Evolutionary conservation across 2,797 vertebrate species (phyloP), one percentile per base, ranked within the genome.

Genomic region (Dicrostonyx torquatus): DNA sequence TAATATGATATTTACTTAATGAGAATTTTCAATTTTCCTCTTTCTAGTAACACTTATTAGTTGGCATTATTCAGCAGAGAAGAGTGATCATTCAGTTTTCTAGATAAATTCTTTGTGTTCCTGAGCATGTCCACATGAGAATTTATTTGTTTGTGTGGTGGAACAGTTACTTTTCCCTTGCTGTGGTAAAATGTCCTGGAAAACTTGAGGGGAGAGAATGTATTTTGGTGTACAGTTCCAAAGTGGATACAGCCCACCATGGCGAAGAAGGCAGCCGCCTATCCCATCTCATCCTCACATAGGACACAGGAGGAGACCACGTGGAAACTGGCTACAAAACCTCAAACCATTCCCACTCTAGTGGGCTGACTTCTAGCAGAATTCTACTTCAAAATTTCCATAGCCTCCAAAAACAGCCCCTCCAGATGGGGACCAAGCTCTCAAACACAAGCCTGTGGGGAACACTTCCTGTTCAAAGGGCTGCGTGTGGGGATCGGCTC

Each of bases 41-140:
- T 70, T 89, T 89, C 34, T 43, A 87, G 77, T 0, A 9, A n/a
- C 26, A 70, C 29, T 85, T 94, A 84, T 87, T 48, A 37, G 45
- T 40, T 88, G 18, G 26, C 60, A 93, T 73, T 95, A 22, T 62
- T 77, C 26, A 95, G n/a, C 13, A 84, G 87, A 24, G 78, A 77
- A 89, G 40, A 83, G 3, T 43, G 75, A 11, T 45, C 24, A 80
- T 78, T 60, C 53, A 1, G 1, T 82, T 76, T 95, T 85, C 58
- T 91, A 70, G 55, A 68, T 79, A 70, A 86, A 73, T 83, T 87
- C 50, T 60, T 91, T 68, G 64, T 62, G 24, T 89, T n/a, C 7
- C 55, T 55, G 13, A 70, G 13, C 55, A 43, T 79, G 18, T 6
- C 50, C 31, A 82, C 5, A 48, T 31, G 13, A 48, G 48, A 50